These are phyloP conservation scores for Philereme vetulata DNA, from an alignment of 2,888 invertebrate species.

Conservation along the genomic window DNA sequence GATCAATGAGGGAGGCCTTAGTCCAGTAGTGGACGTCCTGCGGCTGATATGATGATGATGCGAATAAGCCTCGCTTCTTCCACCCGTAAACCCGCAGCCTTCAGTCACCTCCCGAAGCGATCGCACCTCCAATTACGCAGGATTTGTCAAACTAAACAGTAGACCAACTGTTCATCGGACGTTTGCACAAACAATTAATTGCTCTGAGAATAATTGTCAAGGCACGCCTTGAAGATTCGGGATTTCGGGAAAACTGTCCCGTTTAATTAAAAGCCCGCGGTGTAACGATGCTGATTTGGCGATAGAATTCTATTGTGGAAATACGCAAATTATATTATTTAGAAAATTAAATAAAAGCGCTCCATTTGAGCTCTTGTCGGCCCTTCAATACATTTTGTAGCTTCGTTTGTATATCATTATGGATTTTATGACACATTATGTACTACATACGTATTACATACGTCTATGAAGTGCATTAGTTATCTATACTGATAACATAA, in stretches of 20 bases:
- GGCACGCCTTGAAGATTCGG: conserved; percentile 25
- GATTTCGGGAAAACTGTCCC: conserved; percentile 19
- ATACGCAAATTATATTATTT: background rate
- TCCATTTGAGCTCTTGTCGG: too few relatives aligned
- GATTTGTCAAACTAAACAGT: conserved; percentile 61
- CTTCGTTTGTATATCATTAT: too few relatives aligned
- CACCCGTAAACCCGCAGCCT: conserved; percentile 3
- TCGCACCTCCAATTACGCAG: conserved; percentile 51
- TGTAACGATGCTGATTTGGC: conserved; percentile 28
- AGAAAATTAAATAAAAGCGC: too few relatives aligned
- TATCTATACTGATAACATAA: too few relatives aligned
- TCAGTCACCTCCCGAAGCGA: conserved; percentile 28
- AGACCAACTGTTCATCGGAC: conserved; percentile 45
- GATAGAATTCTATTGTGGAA: conserved; percentile 22
- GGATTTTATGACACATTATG: too few relatives aligned
- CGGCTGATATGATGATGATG: too few relatives aligned
- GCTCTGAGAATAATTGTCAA: conserved; percentile 43
- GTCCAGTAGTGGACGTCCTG: too few relatives aligned
- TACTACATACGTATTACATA: too few relatives aligned
- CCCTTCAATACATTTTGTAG: too few relatives aligned
- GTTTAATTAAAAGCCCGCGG: conserved; percentile 28
- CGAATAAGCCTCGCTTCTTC: conserved; percentile 2
- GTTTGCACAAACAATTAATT: conserved; percentile 51
- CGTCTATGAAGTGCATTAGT: too few relatives aligned
- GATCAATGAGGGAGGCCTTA: too few relatives aligned